A percentile compares a stretch with the other conserved stretches of the same genome.
phyloP scores from a whole-genome alignment of 2,888 invertebrate genomes.

The Andricus curvator region DNA sequence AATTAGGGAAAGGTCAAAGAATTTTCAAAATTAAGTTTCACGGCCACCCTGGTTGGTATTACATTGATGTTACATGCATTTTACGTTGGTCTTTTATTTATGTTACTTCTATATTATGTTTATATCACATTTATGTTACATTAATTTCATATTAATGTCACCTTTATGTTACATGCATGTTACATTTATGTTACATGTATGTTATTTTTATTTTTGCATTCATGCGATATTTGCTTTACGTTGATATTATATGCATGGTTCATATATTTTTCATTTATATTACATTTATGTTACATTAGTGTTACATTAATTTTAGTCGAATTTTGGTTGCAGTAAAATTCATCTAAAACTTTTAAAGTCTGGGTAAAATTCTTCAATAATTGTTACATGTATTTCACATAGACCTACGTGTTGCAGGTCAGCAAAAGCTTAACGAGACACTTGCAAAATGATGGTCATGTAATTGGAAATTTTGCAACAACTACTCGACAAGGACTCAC shows the following conservation, averaged over 20 bases:
- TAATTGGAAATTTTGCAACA: constrained; percentile 62
- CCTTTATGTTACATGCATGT: neutral
- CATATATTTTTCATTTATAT: too few species aligned
- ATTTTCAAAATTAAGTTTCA: too few species aligned
- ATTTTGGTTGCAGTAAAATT: too few species aligned
- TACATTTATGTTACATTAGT: neutral
- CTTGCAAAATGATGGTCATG: constrained; percentile 56
- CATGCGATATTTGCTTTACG: rapidly evolving
- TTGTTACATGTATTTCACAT: too few species aligned
- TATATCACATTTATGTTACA: neutral
- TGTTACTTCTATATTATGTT: neutral
- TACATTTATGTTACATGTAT: neutral
- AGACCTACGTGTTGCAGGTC: constrained; percentile 58
- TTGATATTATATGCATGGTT: neutral
- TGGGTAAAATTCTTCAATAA: too few species aligned
- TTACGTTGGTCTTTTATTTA: neutral
- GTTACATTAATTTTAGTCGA: neutral
- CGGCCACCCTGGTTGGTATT: too few species aligned
- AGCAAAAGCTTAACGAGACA: constrained; percentile 60
- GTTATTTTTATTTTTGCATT: neutral
- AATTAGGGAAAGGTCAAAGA: too few species aligned
- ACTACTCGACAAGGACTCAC: constrained; percentile 66
- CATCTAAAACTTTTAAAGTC: too few species aligned
- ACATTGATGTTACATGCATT: neutral
- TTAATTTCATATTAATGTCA: neutral